These are phyloP conservation scores for Protonibea diacanthus DNA, from an alignment of 2,797 vertebrate species.

Conservation along the genomic window DNA sequence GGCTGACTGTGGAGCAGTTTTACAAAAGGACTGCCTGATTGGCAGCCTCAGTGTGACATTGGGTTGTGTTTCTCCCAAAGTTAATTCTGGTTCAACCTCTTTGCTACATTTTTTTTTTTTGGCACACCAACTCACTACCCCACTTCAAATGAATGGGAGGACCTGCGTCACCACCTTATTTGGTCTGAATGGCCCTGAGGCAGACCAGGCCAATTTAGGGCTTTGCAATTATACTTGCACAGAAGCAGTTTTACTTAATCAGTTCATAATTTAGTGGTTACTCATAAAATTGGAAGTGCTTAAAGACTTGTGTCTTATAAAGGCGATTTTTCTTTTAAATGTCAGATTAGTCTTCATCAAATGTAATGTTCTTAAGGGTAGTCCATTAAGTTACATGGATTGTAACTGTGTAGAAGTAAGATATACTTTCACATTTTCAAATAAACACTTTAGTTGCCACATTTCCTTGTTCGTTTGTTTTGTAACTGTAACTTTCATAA, in stretches of 20 bases:
- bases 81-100: too few species aligned
- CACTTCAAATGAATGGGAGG: not conserved
- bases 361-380: not conserved
- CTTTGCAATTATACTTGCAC: not conserved
- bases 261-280: not conserved
- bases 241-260: not conserved
- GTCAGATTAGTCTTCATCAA: not conserved
- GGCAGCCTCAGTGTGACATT: too few species aligned
- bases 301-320: not conserved
- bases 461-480: not conserved
- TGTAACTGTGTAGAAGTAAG: not conserved
- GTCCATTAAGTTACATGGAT: not conserved
- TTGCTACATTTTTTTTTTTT: too few species aligned
- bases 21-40: too few species aligned
- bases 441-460: not conserved
- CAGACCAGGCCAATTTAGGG: not conserved
- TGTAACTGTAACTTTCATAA: not conserved
- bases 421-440: constrained; percentile 3
- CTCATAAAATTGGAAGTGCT: not conserved
- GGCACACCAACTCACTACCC: too few species aligned
- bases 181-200: not conserved
- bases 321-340: not conserved
- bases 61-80: too few species aligned
- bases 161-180: too few species aligned
- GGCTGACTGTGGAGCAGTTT: too few species aligned